Percentiles rank a stretch among this genome's conserved stretches.
These are phyloP conservation scores for Microctonus hyperodae DNA, from an alignment of 2,888 invertebrate genomes.

Conservation along the genomic window DNA sequence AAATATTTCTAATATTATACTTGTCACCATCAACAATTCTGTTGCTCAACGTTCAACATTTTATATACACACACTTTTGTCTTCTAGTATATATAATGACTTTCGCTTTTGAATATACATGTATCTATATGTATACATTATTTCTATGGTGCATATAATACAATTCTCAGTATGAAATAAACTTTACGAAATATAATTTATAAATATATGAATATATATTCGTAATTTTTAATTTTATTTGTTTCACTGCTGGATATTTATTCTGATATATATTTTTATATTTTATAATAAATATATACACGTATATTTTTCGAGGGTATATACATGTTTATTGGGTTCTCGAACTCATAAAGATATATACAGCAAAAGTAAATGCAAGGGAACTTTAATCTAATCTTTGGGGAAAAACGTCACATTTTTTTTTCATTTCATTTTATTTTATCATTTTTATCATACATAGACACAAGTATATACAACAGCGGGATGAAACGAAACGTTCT, in stretches of 20 bases:
- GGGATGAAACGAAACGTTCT: conserved; percentile 19
- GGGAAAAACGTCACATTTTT: conserved; percentile 15
- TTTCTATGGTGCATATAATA: no score
- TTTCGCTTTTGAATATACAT: background rate
- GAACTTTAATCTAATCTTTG: conserved; percentile 32
- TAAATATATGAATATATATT: no score
- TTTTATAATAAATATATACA: background rate
- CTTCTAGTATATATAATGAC: background rate
- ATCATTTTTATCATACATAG: conserved; percentile 34
- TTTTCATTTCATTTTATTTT: conserved; percentile 27
- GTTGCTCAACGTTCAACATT: background rate
- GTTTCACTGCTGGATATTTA: no score
- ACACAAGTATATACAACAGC: conserved; percentile 3
- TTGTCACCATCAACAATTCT: background rate
- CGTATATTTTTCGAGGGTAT: background rate
- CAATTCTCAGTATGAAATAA: no score
- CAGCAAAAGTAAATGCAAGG: background rate
- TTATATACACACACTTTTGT: background rate
- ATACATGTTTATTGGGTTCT: background rate
- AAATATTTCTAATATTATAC: background rate
- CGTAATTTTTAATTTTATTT: background rate
- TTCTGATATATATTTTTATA: no score
- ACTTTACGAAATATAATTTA: no score
- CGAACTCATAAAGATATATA: background rate
- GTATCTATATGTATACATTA: no score